Base-by-base conservation (phyloP, 1,140 invertebrate genomes). In the Apis cerana region DNA sequence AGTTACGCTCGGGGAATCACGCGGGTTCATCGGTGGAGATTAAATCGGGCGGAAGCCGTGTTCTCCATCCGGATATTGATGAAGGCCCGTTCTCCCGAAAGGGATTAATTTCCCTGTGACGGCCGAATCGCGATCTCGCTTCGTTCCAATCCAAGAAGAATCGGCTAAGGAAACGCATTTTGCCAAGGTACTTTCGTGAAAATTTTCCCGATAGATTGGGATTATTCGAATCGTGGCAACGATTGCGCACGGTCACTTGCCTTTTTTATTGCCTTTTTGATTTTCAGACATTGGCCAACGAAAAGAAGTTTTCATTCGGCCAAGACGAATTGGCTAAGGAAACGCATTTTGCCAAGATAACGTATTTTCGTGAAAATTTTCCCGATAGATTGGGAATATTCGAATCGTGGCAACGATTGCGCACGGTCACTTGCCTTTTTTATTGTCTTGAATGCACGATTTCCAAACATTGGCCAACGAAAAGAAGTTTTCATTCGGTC, bases 1-100 rank as follows among this genome's bases (percentile, higher is more conserved):
- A 86, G 56, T 86, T 77, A 85, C 52, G 27, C 54, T 59, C 50
- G 48, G 23, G 52, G 56, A 70, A 76, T 80, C 65, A 27, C 65
- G 76, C 59, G 78, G 33, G 33, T 64, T 74, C 83, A 62, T 75
- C 76, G 80, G 84, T 74, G 75, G 79, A 86, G 85, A 85, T 86
- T 86, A 85, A 86, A 86, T 74, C 83, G 85, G 54, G 23, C 85
- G 54, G 74, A 59, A 71, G 52, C 65, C 21, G 58, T 56, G 68
- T 85, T 65, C 58, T 85, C 69, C 62, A 67, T 61, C 33, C 67
- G 81, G 82, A 85, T 86, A 87, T 87, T 83, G 84, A 70, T 50
- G 75, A 54, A 85, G 64, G 75, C 68, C 61, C 15, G 10, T 19
- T 75, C 33, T 43, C 85, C 27, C 79, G 27, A 75, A 58, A 68